Percentiles rank a stretch among this genome's conserved stretches.
Conservation (phyloP, 2,113 vertebrate genomes). For the Antechinus stuartii region DNA sequence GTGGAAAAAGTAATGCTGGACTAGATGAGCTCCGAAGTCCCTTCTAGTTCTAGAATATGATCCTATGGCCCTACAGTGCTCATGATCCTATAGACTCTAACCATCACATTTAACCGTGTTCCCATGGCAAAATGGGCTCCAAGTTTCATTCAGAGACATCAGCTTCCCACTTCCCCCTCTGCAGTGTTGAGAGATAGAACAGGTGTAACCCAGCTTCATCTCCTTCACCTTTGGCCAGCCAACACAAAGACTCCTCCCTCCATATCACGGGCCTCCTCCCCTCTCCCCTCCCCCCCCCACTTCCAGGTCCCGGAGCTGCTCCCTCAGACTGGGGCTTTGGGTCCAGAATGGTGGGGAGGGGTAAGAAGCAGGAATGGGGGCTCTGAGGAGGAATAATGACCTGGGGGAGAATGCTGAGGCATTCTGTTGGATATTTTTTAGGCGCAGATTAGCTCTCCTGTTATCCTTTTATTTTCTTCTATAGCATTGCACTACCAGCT, state of each 20-base stretch:
- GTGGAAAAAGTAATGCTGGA: not conserved
- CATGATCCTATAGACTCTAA: not conserved
- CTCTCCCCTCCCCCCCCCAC: not conserved
- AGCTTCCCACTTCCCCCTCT: not conserved
- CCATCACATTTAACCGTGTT: not conserved
- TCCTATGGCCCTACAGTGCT: not conserved
- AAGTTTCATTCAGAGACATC: not conserved
- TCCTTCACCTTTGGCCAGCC: not conserved
- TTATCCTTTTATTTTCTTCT: not conserved
- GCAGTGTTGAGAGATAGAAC: not conserved
- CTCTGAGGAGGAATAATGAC: not conserved
- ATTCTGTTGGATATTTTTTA: not conserved
- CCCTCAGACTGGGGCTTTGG: not conserved
- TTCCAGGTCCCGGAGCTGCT: not conserved
- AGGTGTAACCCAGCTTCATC: not conserved
- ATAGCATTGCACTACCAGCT: not conserved
- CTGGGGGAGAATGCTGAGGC: not conserved
- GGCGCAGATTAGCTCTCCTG: not conserved
- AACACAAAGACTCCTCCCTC: not conserved
- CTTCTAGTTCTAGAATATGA: not conserved
- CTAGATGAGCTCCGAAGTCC: not conserved
- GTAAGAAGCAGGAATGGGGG: not conserved
- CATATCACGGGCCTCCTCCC: accelerated
- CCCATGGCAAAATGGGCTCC: not conserved
- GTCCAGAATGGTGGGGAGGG: not conserved